These are phyloP conservation scores for Trogon surrucura DNA, from an alignment of 2,113 vertebrate species.

Conservation along the genomic window DNA sequence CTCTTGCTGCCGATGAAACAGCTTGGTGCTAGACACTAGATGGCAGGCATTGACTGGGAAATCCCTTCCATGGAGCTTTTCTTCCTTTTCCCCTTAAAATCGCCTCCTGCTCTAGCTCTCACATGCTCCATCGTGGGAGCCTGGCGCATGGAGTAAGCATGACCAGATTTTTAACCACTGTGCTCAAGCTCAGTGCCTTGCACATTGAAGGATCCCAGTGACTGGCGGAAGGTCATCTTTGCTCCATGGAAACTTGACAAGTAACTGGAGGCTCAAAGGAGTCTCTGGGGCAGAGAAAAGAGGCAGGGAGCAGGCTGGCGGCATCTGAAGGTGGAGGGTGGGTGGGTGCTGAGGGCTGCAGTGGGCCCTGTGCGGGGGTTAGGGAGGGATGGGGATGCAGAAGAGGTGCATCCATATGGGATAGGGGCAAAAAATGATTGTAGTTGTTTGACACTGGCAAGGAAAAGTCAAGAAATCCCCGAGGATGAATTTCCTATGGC, in stretches of 20 bases:
- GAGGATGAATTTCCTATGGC: not conserved
- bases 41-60: constrained; percentile 63
- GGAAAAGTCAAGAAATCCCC: not conserved
- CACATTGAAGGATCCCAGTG: not conserved
- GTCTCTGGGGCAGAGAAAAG: not conserved
- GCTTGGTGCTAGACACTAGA: not conserved
- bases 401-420: not conserved
- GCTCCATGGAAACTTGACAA: not conserved
- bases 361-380: not conserved
- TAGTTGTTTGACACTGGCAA: not conserved
- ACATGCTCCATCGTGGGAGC: rapidly evolving
- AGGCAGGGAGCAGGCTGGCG: not conserved
- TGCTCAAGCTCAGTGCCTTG: not conserved
- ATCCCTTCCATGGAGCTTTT: not conserved
- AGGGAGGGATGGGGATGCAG: not conserved
- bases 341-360: not conserved
- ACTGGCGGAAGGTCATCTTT: not conserved
- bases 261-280: not conserved
- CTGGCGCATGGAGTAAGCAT: not conserved
- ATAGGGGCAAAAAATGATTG: not conserved
- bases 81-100: not conserved
- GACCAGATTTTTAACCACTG: not conserved
- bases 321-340: not conserved
- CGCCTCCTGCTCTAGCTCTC: not conserved
- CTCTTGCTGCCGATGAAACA: not conserved